A percentile compares a stretch with the other conserved stretches of the same genome.
Conservation (phyloP, 2,797 vertebrate species). For the Syndactyla subalaris region DNA sequence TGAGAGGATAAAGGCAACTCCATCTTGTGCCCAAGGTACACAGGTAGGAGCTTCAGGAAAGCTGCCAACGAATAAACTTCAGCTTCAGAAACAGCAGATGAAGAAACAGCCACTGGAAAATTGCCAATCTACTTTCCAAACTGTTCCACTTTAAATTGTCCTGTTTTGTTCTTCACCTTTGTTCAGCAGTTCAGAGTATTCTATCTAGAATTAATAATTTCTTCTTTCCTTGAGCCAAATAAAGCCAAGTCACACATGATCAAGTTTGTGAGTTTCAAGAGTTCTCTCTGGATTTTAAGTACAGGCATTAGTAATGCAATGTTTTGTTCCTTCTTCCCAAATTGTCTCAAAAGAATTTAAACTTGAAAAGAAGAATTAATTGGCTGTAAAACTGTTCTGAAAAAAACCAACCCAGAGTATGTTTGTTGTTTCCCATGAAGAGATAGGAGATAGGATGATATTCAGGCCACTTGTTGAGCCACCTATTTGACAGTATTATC, state of each 20-base stretch:
- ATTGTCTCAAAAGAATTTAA: neutral
- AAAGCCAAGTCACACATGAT: neutral
- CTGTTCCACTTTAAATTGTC: neutral
- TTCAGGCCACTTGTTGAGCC: neutral
- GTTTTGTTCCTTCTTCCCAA: neutral
- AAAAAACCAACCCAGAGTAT: neutral
- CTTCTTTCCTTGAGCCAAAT: neutral
- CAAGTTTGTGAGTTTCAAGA: neutral
- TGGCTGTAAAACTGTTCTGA: neutral
- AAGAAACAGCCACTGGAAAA: neutral
- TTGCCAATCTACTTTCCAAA: neutral
- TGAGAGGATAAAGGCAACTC: neutral
- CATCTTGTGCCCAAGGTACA: neutral
- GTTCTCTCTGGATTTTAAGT: neutral
- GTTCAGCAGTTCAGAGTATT: neutral
- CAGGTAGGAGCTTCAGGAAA: neutral
- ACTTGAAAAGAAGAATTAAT: neutral
- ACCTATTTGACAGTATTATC: neutral
- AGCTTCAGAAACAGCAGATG: neutral
- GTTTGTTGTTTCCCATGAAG: neutral
- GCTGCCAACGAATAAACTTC: neutral
- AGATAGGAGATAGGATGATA: neutral
- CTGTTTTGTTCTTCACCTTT: neutral
- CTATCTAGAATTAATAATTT: neutral
- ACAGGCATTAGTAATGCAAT: neutral